Conservation (phyloP, 2,113 vertebrate species). For the Patagioenas fasciata region DNA sequence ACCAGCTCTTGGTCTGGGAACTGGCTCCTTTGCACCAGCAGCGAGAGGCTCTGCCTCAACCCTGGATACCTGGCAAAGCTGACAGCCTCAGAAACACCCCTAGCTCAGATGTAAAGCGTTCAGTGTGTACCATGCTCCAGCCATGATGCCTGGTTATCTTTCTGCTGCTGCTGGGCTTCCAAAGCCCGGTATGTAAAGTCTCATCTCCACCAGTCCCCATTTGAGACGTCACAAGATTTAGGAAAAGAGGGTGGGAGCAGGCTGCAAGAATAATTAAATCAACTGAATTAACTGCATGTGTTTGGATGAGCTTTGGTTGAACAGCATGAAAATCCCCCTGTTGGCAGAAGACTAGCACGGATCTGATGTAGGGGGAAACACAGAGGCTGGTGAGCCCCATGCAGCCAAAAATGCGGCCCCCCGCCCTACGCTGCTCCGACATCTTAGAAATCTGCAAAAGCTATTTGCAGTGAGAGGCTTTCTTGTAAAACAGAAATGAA, state of each 20-base stretch:
- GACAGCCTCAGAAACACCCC: neutral
- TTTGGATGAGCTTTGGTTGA: neutral
- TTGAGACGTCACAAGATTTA: neutral
- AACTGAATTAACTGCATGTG: neutral
- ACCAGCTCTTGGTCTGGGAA: neutral
- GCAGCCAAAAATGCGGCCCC: neutral
- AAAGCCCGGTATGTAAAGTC: neutral
- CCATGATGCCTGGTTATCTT: accelerated
- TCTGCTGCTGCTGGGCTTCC: neutral
- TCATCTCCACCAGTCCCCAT: neutral
- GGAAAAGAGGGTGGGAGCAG: neutral
- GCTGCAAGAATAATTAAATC: neutral
- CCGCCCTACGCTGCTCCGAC: neutral
- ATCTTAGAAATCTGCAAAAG: conserved; percentile 71
- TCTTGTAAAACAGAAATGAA: conserved; percentile 79
- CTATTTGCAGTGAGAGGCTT: conserved; percentile 71
- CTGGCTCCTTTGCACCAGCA: neutral
- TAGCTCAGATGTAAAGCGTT: neutral
- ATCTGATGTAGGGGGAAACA: accelerated
- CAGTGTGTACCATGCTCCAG: accelerated
- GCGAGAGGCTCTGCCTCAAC: neutral
- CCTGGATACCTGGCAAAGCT: neutral
- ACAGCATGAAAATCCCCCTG: neutral
- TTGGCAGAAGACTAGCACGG: neutral
- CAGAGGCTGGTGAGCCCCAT: accelerated